phyloP scores from a whole-genome alignment of 2,113 vertebrate species.

The Callorhinus ursinus region DNA sequence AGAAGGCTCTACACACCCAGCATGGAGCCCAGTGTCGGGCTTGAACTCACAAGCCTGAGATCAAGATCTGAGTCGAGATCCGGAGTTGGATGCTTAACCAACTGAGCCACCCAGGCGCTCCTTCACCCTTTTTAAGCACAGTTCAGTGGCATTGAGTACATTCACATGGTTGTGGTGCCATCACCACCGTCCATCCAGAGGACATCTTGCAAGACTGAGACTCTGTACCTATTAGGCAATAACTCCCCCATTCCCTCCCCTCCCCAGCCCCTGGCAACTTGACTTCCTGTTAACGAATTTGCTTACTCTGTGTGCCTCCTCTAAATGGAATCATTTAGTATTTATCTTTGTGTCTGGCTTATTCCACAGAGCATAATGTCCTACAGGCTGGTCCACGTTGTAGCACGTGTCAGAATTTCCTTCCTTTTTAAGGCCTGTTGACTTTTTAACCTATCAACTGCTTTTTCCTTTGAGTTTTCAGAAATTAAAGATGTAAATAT shows the following conservation, averaged over 20 bases:
- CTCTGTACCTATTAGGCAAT: neutral
- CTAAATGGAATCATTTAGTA: neutral
- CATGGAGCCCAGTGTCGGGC: neutral
- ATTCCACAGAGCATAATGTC: neutral
- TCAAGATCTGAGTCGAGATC: neutral
- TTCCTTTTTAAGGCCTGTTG: neutral
- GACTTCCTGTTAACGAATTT: neutral
- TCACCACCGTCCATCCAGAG: neutral
- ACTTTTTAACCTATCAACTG: conserved; percentile 2
- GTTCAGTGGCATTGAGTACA: neutral
- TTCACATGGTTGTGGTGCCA: neutral
- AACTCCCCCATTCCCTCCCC: neutral
- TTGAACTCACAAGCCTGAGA: neutral
- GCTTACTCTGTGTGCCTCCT: neutral
- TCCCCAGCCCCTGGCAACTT: neutral
- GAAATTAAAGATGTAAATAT: conserved; percentile 20
- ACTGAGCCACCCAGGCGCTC: neutral
- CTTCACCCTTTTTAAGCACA: neutral
- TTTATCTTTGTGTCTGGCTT: neutral
- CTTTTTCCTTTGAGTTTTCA: neutral
- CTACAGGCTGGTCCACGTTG: neutral
- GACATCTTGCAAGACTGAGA: neutral
- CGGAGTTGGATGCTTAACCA: neutral
- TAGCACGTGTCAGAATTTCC: neutral
- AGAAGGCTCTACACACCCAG: neutral